Evolutionary conservation across 1,140 invertebrate genomes (phyloP).

Genomic region (Brachystomella parvula): DNA sequence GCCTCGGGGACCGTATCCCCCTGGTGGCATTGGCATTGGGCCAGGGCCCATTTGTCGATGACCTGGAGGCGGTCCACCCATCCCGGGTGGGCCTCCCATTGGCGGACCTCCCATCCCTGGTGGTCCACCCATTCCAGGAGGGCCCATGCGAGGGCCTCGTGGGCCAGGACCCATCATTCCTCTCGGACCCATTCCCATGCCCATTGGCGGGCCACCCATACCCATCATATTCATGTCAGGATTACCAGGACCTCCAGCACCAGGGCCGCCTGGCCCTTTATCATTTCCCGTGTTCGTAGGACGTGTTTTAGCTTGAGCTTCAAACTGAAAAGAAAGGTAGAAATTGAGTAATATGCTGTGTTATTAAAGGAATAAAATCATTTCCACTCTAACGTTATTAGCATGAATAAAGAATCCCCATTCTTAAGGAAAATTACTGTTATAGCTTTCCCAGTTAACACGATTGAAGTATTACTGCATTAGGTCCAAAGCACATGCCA

Average conservation of each 20-base stretch:
- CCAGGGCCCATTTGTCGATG: slow-evolving; percentile 48
- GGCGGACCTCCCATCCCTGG: slow-evolving; percentile 43
- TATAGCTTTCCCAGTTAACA: too few relatives aligned
- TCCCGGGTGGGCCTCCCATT: slow-evolving; percentile 57
- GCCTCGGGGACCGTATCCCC: neutral
- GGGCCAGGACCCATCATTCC: slow-evolving; percentile 15
- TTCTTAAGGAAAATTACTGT: too few relatives aligned
- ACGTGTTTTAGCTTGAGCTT: slow-evolving; percentile 81
- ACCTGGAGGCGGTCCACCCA: slow-evolving; percentile 53
- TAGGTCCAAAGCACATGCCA: neutral
- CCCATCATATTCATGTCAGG: slow-evolving; percentile 35
- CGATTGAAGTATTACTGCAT: neutral
- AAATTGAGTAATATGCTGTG: neutral
- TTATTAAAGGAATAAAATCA: neutral
- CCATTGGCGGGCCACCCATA: slow-evolving; percentile 13
- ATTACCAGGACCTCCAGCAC: slow-evolving; percentile 22
- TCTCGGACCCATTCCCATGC: slow-evolving; percentile 11
- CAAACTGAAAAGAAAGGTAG: slow-evolving; percentile 54
- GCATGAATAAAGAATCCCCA: slow-evolving; percentile 12
- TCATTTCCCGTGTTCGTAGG: slow-evolving; percentile 50
- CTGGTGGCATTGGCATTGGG: slow-evolving; percentile 34
- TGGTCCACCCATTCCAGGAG: slow-evolving; percentile 29
- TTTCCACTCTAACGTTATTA: neutral
- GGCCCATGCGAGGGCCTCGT: slow-evolving; percentile 4
- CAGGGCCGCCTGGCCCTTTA: slow-evolving; percentile 14